Base-by-base conservation (phyloP, 2,888 invertebrate genomes). In the Brenthis ino region DNA sequence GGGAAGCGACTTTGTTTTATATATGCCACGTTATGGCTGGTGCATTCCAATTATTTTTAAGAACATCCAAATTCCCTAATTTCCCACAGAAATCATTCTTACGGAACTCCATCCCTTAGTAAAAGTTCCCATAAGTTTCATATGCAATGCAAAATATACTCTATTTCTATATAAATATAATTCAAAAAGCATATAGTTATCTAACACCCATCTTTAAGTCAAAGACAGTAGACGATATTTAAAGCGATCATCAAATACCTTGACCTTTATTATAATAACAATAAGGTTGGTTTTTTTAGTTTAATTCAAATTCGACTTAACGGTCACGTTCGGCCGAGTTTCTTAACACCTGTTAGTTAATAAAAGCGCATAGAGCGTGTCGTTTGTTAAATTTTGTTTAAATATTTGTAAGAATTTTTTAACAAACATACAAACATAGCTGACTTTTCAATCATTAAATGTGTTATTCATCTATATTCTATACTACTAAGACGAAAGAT, bases 1-100 rank as follows among this genome's bases (percentile, higher is more conserved):
- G 20, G 1, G 20, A 20, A 20, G 20, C 1, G 20, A 20, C 20
- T 20, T 20, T 20, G 20, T 20, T 20, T 20, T 20, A 20, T 20
- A 43, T 43, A 2, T 43, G 37, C 37, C 37, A 43, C 37, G 11
- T 8, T 43, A 28, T 33, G 20, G 48, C 65, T 57, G 68, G 61
- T 61, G 68, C 51, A 56, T 57, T 43, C 37, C n/a, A 47, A 16
- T 54, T 54, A n/a, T 54, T 48, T 57, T 50, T 20, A 28, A 64
- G 37, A 55, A 37, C n/a, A 12, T 16, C 13, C 13, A 48, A 83
- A 79, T 79, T 74, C 75, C 76, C 68, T 69, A 57, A 50, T 33
- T 84, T 87, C 87, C 76, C 87, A 87, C 87, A 81, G 65, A 70
- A 82, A 71, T 57, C 79, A 79, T 65, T 79, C 76, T 73, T 69